Evolutionary conservation across 1,140 invertebrate species (phyloP), one percentile per base, ranked within the genome.

Genomic region (Hypsibius dujardini): DNA sequence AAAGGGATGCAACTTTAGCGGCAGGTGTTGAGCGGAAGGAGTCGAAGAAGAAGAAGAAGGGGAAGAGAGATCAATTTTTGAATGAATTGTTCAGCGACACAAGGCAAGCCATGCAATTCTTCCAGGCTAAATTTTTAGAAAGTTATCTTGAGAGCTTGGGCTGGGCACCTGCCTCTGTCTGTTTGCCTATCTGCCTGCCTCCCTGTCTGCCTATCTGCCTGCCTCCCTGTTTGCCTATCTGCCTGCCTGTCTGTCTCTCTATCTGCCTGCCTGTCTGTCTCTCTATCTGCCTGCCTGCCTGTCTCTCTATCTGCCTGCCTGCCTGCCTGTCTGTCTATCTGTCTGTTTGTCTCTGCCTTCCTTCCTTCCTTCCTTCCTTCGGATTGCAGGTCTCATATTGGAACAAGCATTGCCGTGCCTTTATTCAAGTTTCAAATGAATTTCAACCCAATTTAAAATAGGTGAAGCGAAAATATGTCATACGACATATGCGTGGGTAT

Each of bases 311-410:
- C 50, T 56, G n/a, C n/a, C 7, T 12, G 7, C n/a, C n/a, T 56
- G 50, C 7, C n/a, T 56, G n/a, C 7, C 12, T 42, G 45, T 15
- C 45, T 67, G 12, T 12, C 12, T 67, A 15, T 67, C 7, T 28
- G 12, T 12, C 47, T 73, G 90, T 91, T 1, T 91, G 94, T 81
- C 92, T 94, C 28, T 28, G n/a, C n/a, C n/a, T n/a, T 56, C n/a
- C 7, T 7, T n/a, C 50, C n/a, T 56, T n/a, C 50, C n/a, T 56
- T n/a, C n/a, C 7, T 56, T 56, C 50, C 50, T 12, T 56, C 50
- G 50, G 50, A 7, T n/a, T 56, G 50, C 50, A 12, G 7, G 50
- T n/a, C 50, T 56, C 50, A 56, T 7, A 12, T 56, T 7, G 7
- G 7, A n/a, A 56, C 50, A 56, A 12, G n/a, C 50, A 56, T 56